Conservation (phyloP, 2,888 invertebrate genomes). For the Drosophila longiperda region DNA sequence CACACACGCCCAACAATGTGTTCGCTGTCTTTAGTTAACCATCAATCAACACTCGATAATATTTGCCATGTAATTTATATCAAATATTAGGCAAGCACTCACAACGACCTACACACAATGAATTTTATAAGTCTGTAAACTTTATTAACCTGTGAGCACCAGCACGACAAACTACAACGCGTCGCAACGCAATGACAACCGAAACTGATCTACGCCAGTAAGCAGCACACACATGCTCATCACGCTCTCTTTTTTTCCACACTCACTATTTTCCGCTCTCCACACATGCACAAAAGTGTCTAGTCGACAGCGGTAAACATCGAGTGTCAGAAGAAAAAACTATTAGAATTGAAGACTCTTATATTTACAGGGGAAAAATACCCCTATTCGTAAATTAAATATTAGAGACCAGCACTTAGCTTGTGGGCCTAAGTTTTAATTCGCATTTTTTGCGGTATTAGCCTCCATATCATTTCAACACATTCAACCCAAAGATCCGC, state of each 20-base stretch:
- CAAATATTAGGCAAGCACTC: conserved; percentile 44
- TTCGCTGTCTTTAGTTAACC: conserved; percentile 12
- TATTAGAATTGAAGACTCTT: conserved; percentile 10
- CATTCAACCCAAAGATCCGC: neutral
- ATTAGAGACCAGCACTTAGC: neutral
- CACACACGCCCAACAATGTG: conserved; percentile 7
- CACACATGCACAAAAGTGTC: neutral
- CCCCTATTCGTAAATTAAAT: conserved; percentile 1
- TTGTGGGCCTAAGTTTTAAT: conserved; percentile 1
- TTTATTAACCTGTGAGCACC: conserved; percentile 37
- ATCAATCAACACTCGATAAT: conserved; percentile 26
- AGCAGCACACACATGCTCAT: conserved; percentile 16
- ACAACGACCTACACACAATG: conserved; percentile 23
- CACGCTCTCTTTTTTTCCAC: neutral
- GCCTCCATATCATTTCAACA: neutral
- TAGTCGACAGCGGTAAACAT: conserved; percentile 6
- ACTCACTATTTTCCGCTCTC: conserved; percentile 12
- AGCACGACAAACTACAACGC: conserved; percentile 37
- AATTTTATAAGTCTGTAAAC: conserved; percentile 27
- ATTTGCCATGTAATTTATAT: conserved; percentile 31
- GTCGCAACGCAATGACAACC: conserved; percentile 44
- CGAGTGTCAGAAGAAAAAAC: conserved; percentile 17
- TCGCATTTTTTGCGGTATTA: neutral
- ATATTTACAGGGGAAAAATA: conserved; percentile 1
- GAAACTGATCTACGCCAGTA: conserved; percentile 59